Conservation (phyloP, 2,888 invertebrate species). For the Tachina grossa region DNA sequence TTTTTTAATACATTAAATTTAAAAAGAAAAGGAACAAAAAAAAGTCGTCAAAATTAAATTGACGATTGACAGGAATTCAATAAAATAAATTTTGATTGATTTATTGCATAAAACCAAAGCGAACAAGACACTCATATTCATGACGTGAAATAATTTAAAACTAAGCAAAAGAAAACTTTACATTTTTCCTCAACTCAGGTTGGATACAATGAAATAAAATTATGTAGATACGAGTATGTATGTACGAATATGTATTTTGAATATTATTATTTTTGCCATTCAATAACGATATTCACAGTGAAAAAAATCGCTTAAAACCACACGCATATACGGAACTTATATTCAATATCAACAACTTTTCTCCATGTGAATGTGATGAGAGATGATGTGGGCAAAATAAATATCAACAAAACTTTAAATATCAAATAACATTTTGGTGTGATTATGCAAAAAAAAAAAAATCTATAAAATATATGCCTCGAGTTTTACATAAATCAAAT, state of each 20-base stretch:
- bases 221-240: too few species aligned
- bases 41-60: constrained; percentile 42
- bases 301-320: constrained; percentile 48
- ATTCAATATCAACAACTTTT: constrained; percentile 49
- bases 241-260: not conserved
- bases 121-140: constrained; percentile 51
- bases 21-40: not conserved
- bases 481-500: constrained; percentile 59
- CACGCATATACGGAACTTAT: constrained; percentile 70
- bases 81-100: constrained; percentile 54
- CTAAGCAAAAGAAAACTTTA: constrained; percentile 12
- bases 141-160: constrained; percentile 41
- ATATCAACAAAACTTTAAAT: constrained; percentile 60
- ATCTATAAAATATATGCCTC: constrained; percentile 32
- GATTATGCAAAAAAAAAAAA: constrained; percentile 69
- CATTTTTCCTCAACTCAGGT: constrained; percentile 52
- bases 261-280: constrained; percentile 50
- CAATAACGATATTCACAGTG: constrained; percentile 33
- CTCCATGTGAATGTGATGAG: constrained; percentile 37
- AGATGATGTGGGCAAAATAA: constrained; percentile 61
- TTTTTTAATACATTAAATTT: constrained; percentile 22
- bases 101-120: constrained; percentile 57
- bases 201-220: constrained; percentile 28
- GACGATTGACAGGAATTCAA: constrained; percentile 57
- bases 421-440: constrained; percentile 67